Base-by-base conservation (phyloP, 2,113 vertebrate species). In the Cyrtonyx montezumae region DNA sequence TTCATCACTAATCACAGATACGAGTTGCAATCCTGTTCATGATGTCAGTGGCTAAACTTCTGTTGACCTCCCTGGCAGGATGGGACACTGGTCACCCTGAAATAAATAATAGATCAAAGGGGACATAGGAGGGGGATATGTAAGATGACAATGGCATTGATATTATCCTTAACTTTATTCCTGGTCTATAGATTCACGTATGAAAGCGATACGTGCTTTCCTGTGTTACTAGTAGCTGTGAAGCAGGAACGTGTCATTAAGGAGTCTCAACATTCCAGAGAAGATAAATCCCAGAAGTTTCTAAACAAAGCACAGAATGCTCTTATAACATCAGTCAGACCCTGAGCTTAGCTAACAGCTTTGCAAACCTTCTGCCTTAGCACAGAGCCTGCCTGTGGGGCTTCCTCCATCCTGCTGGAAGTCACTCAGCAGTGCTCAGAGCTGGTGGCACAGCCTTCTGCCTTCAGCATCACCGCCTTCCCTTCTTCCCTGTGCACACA, bases 31-130 rank as follows among this genome's bases (percentile, higher is more conserved):
- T 86, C 65, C 28, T 70, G 32, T 75, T 86, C 68, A 10, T 51
- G 56, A 88, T 78, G 69, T 46, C 0, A 0, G 79, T 3, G 1
- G 65, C 32, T 80, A 75, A 94, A 66, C 61, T 91, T 70, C 51
- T 45, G 68, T 20, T 86, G 66, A 62, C 59, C 26, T 87, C 42
- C 30, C 20, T 51, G 68, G 51, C 46, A 84, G 84, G 68, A 53
- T 62, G 48, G 56, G 56, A 80, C 1, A 8, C 15, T 55, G 62
- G 67, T 87, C 62, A 90, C 8, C 26, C 61, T 91, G 74, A 84
- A 92, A 93, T 23, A 89, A 95, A 77, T 73, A 81, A 82, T 84
- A 66, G 66, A 87, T 74, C 55, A 65, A 69, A 87, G 30, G 15
- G 5, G 46, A 8, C 30, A 67, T 8, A 42, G 32, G 45, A 89